A percentile compares a stretch with the other conserved stretches of the same genome.
Conservation (phyloP, 2,888 invertebrate species). For the Pseudeuparius sepicola region DNA sequence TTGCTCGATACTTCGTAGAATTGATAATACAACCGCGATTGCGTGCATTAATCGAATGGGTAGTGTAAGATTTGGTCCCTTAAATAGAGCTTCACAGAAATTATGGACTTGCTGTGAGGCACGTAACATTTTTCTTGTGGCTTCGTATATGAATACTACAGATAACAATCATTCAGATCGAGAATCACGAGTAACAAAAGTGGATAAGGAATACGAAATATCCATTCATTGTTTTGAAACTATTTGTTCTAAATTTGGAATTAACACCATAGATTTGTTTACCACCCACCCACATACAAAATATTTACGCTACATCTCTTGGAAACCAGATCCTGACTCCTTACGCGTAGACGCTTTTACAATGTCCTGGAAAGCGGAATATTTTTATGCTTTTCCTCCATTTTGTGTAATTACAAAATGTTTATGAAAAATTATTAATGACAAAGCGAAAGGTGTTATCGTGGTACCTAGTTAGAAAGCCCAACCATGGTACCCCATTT, state of each 20-base stretch:
- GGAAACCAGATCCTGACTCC: no score
- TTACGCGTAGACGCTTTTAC: no score
- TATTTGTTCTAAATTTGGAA: constrained; percentile 18
- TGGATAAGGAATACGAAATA: constrained; percentile 12
- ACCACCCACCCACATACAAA: constrained; percentile 25
- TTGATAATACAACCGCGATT: no score
- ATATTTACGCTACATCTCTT: constrained; percentile 2
- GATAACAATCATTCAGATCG: constrained; percentile 14
- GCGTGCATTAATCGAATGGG: constrained; percentile 15
- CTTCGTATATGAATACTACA: constrained; percentile 13
- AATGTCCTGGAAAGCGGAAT: no score
- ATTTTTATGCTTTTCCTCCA: no score
- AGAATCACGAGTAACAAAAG: constrained; percentile 6
- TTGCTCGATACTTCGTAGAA: constrained; percentile 11
- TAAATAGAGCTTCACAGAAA: constrained; percentile 5
- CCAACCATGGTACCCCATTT: no score
- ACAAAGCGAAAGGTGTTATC: no score
- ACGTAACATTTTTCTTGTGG: constrained; percentile 12
- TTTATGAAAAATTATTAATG: no score
- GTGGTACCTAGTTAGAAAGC: no score
- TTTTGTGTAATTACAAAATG: no score
- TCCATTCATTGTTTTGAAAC: constrained; percentile 11
- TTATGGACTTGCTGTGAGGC: constrained; percentile 16
- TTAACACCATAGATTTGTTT: constrained; percentile 25
- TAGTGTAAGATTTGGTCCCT: constrained; percentile 4